phyloP scores from a whole-genome alignment of 1,140 invertebrate genomes.

The Diabrotica undecimpunctata region DNA sequence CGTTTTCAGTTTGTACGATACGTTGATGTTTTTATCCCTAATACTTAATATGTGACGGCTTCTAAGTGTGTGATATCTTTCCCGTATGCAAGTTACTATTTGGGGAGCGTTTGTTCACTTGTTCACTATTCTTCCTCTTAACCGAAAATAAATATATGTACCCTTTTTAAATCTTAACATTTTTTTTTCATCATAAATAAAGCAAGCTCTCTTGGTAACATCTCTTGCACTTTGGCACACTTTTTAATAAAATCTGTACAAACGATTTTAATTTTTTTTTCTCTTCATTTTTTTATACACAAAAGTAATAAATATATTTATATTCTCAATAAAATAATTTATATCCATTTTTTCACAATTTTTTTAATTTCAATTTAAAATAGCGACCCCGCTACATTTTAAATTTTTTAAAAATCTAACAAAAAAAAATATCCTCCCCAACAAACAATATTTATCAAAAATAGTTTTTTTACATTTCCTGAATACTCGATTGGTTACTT shows the following conservation, averaged over 20 bases:
- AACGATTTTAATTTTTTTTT: conserved; percentile 47
- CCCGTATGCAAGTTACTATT: conserved; percentile 32
- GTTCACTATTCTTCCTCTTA: conserved; percentile 16
- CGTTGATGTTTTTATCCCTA: conserved; percentile 6
- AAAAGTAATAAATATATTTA: conserved; percentile 46
- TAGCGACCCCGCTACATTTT: conserved; percentile 43
- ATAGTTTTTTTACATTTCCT: conserved; percentile 45
- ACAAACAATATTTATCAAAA: conserved; percentile 52
- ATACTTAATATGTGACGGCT: conserved; percentile 8
- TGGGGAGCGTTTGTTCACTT: conserved; percentile 22
- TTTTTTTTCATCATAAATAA: conserved; percentile 44
- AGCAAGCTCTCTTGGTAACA: conserved; percentile 45
- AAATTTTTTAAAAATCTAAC: conserved; percentile 48
- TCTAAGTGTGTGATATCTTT: conserved; percentile 23
- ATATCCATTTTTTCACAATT: conserved; percentile 51
- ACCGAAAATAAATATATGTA: conserved; percentile 45
- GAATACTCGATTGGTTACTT: conserved; percentile 19
- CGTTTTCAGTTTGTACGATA: conserved; percentile 18
- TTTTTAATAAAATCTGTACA: conserved; percentile 47
- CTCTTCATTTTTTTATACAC: conserved; percentile 46
- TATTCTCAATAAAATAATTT: conserved; percentile 40
- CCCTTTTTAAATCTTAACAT: conserved; percentile 41
- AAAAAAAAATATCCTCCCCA: conserved; percentile 50
- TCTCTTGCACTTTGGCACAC: conserved; percentile 49
- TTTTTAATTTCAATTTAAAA: conserved; percentile 34